A percentile compares a stretch with the other conserved stretches of the same genome.
Evolutionary conservation across 2,113 vertebrate species (phyloP).

Genomic region (Semicossyphus pulcher): DNA sequence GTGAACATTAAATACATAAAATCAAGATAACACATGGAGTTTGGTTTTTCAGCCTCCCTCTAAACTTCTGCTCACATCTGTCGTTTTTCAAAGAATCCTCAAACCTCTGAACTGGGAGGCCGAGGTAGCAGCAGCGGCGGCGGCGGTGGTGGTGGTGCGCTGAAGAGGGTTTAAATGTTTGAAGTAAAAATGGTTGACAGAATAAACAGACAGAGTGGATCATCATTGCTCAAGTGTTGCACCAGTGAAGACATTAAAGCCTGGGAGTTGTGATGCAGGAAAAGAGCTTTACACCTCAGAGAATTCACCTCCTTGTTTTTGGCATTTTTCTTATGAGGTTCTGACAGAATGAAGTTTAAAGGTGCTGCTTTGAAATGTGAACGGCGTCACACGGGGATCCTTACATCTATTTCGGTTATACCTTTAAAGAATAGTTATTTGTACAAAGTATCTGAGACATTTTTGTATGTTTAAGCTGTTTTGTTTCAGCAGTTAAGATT

Average conservation of each 20-base stretch:
- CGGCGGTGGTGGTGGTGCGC: constrained; percentile 13
- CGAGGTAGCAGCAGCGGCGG: constrained; percentile 19
- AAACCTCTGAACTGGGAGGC: constrained; percentile 39
- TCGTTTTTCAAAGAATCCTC: constrained; percentile 44
- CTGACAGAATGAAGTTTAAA: neutral
- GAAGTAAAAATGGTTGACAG: constrained; percentile 46
- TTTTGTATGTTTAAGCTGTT: no score
- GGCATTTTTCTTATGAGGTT: neutral
- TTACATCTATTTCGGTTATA: constrained; percentile 13
- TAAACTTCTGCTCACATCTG: constrained; percentile 31
- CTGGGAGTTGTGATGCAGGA: constrained; percentile 4
- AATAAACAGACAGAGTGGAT: constrained; percentile 53
- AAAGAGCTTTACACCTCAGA: neutral
- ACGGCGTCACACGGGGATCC: neutral
- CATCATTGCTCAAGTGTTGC: constrained; percentile 23
- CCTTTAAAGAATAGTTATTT: neutral
- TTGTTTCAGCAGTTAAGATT: no score
- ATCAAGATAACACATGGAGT: neutral
- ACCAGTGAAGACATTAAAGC: constrained; percentile 9
- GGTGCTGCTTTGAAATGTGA: constrained; percentile 7
- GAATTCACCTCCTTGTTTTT: constrained; percentile 8
- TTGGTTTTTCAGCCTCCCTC: constrained; percentile 1
- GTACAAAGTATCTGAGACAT: no score
- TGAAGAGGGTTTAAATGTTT: constrained; percentile 32
- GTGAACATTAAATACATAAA: neutral